Percentiles rank a stretch among this genome's conserved stretches.
Conservation (phyloP, 2,113 vertebrate species). For the Sclerurus mexicanus region DNA sequence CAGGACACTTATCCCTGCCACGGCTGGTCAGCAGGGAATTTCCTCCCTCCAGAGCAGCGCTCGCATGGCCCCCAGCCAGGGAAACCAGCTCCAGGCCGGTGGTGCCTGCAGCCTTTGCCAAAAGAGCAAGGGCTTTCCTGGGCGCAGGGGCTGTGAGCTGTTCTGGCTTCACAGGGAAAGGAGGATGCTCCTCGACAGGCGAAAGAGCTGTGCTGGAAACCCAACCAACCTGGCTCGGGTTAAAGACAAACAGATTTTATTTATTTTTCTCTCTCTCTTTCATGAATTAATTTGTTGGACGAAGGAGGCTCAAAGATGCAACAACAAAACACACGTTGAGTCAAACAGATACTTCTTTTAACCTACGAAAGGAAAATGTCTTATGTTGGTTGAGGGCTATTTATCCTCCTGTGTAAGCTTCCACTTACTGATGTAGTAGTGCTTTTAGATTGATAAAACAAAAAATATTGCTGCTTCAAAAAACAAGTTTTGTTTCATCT, state of each 20-base stretch:
- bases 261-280: neutral
- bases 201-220: neutral
- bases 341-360: slow-evolving; percentile 19
- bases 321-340: neutral
- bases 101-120: slow-evolving; percentile 40
- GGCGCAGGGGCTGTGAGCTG: neutral
- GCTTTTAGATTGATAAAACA: neutral
- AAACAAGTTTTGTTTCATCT: neutral
- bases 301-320: neutral
- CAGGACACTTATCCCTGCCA: neutral
- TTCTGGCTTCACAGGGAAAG: rapidly evolving
- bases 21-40: slow-evolving; percentile 12
- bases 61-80: neutral
- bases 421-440: neutral
- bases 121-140: neutral
- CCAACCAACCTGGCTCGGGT: neutral
- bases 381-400: neutral
- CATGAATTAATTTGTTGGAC: neutral
- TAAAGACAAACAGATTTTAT: neutral
- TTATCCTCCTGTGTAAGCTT: neutral
- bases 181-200: neutral
- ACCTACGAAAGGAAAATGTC: neutral
- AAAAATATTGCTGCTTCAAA: neutral
- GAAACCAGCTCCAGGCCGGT: neutral
- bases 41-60: neutral